A percentile compares a stretch with the other conserved stretches of the same genome.
Evolutionary conservation across 1,140 invertebrate species (phyloP).

Genomic region (Diploscapter pachys): DNA sequence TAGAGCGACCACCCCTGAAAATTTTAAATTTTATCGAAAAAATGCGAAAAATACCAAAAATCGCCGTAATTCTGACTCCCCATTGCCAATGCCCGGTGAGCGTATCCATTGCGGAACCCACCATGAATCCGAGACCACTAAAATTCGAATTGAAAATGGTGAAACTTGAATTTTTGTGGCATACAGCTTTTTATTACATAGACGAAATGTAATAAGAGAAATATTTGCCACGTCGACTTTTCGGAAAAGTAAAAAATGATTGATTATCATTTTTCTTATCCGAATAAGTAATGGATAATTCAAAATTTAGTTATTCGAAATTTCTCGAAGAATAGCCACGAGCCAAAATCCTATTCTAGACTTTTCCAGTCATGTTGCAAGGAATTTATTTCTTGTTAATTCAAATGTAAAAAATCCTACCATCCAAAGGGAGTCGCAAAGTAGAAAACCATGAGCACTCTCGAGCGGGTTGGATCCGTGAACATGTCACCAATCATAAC

Average conservation of each 20-base stretch:
- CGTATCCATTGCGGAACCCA: constrained; percentile 76
- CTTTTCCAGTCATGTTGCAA: no score
- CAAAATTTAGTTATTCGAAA: no score
- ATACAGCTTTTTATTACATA: no score
- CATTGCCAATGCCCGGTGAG: constrained; percentile 77
- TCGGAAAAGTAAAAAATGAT: no score
- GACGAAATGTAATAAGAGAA: no score
- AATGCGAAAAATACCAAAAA: constrained; percentile 13
- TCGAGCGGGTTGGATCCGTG: constrained; percentile 68
- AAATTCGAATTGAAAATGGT: constrained; percentile 1
- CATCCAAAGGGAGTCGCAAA: constrained; percentile 97
- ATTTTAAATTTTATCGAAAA: neutral
- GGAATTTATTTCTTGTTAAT: neutral
- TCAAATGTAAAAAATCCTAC: constrained; percentile 10
- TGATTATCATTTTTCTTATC: no score
- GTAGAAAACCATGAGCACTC: constrained; percentile 93
- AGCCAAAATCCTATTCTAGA: no score
- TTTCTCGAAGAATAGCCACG: no score
- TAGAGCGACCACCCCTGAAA: constrained; percentile 78
- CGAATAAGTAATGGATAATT: no score
- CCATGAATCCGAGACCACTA: constrained; percentile 82
- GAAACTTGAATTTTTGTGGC: no score
- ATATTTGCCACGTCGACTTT: no score
- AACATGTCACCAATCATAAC: constrained; percentile 98
- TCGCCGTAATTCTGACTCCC: constrained; percentile 68